Percentiles rank a stretch among this genome's conserved stretches.
phyloP scores from a whole-genome alignment of 2,797 vertebrate genomes.

The Knipowitschia caucasica region DNA sequence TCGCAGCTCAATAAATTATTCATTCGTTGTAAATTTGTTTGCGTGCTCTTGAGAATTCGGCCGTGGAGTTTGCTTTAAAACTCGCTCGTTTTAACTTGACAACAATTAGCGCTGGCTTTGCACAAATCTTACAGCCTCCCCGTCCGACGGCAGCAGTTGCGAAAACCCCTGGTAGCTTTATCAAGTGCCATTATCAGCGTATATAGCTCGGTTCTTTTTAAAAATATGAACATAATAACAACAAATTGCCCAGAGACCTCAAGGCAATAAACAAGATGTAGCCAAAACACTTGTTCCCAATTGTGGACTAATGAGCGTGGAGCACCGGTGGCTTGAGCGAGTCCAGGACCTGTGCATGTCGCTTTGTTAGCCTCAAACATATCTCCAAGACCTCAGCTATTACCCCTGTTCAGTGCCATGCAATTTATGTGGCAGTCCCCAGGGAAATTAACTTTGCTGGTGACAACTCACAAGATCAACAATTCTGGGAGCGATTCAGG shows the following conservation, averaged over 20 bases:
- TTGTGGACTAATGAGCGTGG: conserved; percentile 50
- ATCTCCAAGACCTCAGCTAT: conserved; percentile 59
- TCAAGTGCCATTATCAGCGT: conserved; percentile 37
- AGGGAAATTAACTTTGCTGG: conserved; percentile 76
- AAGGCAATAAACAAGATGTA: conserved; percentile 48
- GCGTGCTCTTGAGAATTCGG: conserved; percentile 1
- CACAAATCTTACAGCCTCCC: conserved; percentile 1
- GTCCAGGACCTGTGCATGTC: conserved; percentile 13
- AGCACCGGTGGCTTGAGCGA: conserved; percentile 17
- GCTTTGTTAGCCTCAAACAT: conserved; percentile 44
- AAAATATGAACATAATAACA: conserved; percentile 51
- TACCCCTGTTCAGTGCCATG: conserved; percentile 65
- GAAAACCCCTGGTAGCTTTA: conserved; percentile 19
- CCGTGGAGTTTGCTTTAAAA: conserved; percentile 16
- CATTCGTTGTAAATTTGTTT: conserved; percentile 15
- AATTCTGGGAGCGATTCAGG: conserved; percentile 68
- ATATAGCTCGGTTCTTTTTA: conserved; percentile 32
- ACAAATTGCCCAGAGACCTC: conserved; percentile 56
- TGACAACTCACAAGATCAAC: conserved; percentile 78
- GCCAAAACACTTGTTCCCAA: conserved; percentile 49
- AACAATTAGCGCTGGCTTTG: conserved; percentile 24
- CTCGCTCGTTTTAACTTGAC: conserved; percentile 20
- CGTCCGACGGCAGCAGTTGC: conserved; percentile 19
- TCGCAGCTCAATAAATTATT: conserved; percentile 32
- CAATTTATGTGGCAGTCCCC: conserved; percentile 69